Percentiles rank a stretch among this genome's conserved stretches.
Conservation (phyloP, 2,888 invertebrate genomes). For the Siphlonurus alternatus region DNA sequence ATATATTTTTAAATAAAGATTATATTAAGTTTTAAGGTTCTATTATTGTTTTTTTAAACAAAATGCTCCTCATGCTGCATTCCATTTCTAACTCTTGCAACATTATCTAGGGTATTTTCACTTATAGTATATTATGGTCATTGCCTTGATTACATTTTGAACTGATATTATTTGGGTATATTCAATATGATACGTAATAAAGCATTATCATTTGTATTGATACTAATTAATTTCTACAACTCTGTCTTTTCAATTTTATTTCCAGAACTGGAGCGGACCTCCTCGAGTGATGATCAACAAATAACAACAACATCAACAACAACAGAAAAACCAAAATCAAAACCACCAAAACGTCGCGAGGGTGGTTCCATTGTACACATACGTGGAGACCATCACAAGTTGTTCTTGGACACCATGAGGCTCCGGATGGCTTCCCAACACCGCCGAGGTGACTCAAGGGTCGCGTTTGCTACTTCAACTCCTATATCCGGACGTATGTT, state of each 20-base stretch:
- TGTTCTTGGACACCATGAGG: slow-evolving; percentile 73
- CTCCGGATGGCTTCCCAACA: slow-evolving; percentile 36
- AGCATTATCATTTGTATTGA: no score
- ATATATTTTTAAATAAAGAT: no score
- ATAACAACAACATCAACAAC: not conserved
- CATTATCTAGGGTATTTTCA: no score
- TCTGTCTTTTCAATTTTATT: not conserved
- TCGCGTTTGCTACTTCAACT: slow-evolving; percentile 9
- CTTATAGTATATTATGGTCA: no score
- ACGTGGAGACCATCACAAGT: slow-evolving; percentile 31
- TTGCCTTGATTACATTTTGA: no score
- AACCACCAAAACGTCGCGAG: not conserved
- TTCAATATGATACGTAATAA: no score
- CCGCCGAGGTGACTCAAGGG: slow-evolving; percentile 14
- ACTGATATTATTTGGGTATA: no score
- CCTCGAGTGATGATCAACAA: not conserved
- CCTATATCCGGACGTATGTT: slow-evolving; percentile 11
- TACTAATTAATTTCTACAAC: no score
- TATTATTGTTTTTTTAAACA: no score
- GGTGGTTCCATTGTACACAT: slow-evolving; percentile 27
- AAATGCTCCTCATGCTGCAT: no score
- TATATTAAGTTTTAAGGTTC: no score
- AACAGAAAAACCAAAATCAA: not conserved
- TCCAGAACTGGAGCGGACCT: not conserved
- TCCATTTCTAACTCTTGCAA: no score